Evolutionary conservation across 2,888 invertebrate genomes (phyloP).

Genomic region (Stenodema calcarata): DNA sequence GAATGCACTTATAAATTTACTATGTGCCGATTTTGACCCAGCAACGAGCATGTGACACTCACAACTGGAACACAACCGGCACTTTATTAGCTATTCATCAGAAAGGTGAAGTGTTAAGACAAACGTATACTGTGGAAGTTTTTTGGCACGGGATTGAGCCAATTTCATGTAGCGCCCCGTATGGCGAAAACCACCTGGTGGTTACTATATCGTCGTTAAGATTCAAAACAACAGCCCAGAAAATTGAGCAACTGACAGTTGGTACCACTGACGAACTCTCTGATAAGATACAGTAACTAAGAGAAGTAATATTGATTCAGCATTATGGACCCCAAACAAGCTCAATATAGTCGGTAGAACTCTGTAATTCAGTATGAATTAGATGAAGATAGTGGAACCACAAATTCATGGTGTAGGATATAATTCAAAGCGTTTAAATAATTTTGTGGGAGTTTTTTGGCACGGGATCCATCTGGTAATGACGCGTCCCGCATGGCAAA

Average conservation of each 20-base stretch:
- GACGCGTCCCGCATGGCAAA: neutral
- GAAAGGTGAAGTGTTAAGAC: no score
- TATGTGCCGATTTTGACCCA: constrained; percentile 36
- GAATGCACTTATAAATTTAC: neutral
- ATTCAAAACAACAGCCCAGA: neutral
- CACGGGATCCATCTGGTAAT: neutral
- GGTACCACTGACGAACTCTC: neutral
- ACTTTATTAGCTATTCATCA: no score
- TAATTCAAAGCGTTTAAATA: no score
- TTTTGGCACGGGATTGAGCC: neutral
- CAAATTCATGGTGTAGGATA: no score
- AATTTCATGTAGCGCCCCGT: neutral
- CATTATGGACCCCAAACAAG: no score
- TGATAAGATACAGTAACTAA: neutral
- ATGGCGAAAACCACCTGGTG: neutral
- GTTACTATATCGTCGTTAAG: neutral
- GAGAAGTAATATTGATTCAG: no score
- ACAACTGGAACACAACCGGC: constrained; percentile 20
- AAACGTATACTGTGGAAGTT: neutral
- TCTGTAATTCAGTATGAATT: no score
- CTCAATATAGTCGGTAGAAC: no score
- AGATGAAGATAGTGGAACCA: no score
- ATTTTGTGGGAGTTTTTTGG: neutral
- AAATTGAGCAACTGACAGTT: neutral
- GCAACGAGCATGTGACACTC: neutral